Evolutionary conservation across 2,797 vertebrate species (phyloP).

Genomic region (Halcyon smyrnensis): DNA sequence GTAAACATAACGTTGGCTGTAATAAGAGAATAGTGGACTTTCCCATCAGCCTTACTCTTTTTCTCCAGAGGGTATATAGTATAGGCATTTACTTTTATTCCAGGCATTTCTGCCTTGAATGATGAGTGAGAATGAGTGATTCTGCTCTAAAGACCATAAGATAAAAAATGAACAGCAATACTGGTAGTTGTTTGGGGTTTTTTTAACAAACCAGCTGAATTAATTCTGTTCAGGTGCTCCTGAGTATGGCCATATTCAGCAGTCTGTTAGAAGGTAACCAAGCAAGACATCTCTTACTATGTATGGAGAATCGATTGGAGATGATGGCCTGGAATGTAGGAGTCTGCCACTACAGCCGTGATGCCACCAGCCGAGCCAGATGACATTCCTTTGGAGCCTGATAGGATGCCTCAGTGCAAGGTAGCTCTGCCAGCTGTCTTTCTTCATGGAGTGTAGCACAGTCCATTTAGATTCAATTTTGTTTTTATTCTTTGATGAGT

Average conservation of each 20-base stretch:
- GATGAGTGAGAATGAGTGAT: not conserved
- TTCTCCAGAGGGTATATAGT: not conserved
- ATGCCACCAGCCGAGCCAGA: not conserved
- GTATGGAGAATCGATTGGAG: not conserved
- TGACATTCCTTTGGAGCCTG: constrained; percentile 35
- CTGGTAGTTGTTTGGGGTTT: too few species aligned
- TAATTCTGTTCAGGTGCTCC: not conserved
- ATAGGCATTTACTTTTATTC: not conserved
- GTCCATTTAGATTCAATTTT: constrained; percentile 66
- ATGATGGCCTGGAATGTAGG: not conserved
- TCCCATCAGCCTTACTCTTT: not conserved
- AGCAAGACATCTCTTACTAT: not conserved
- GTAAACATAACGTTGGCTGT: not conserved
- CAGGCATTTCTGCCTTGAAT: not conserved
- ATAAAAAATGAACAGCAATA: not conserved
- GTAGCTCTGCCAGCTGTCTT: constrained; percentile 63
- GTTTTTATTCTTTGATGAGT: constrained; percentile 72
- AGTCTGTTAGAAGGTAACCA: not conserved
- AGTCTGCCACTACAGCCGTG: not conserved
- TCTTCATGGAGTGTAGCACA: constrained; percentile 24
- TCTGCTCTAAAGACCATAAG: not conserved
- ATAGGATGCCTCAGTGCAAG: not conserved
- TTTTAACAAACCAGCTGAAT: not conserved
- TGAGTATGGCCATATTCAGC: not conserved
- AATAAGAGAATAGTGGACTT: not conserved